Percentiles rank a stretch among this genome's conserved stretches.
These are phyloP conservation scores for Uropsilus gracilis DNA, from an alignment of 2,113 vertebrate species.

Conservation along the genomic window DNA sequence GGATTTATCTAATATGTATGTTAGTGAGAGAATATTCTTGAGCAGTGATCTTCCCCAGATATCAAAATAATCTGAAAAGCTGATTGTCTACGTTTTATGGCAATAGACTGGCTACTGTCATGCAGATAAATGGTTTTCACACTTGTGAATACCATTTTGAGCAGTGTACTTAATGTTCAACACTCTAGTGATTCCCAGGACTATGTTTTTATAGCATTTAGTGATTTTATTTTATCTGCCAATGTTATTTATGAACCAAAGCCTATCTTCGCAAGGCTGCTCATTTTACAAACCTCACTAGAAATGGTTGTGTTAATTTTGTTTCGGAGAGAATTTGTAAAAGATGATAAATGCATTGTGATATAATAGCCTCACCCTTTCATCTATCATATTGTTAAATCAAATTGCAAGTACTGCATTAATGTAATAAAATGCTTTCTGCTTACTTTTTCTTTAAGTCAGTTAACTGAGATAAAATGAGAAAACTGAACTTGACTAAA, in stretches of 20 bases:
- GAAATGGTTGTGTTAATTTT: slow-evolving; percentile 70
- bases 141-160: slow-evolving; percentile 55
- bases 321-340: slow-evolving; percentile 62
- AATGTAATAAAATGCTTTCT: slow-evolving; percentile 74
- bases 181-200: neutral
- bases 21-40: slow-evolving; percentile 34
- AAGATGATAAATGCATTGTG: slow-evolving; percentile 76
- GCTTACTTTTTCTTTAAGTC: slow-evolving; percentile 63
- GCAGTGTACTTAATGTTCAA: slow-evolving; percentile 63
- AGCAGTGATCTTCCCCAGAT: slow-evolving; percentile 39
- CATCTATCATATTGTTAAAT: slow-evolving; percentile 78
- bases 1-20: slow-evolving; percentile 51
- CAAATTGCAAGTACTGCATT: slow-evolving; percentile 69
- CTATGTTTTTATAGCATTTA: slow-evolving; percentile 54
- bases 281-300: slow-evolving; percentile 67
- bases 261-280: slow-evolving; percentile 55
- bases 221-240: slow-evolving; percentile 61
- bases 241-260: slow-evolving; percentile 67
- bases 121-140: slow-evolving; percentile 58
- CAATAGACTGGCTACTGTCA: neutral
- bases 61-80: slow-evolving; percentile 62
- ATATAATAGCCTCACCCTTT: slow-evolving; percentile 72
- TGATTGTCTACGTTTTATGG: slow-evolving; percentile 43
- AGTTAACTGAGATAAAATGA: slow-evolving; percentile 65
- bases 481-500: slow-evolving; percentile 1